Evolutionary conservation across 2,797 vertebrate genomes (phyloP).

Genomic region (Iguana delicatissima): DNA sequence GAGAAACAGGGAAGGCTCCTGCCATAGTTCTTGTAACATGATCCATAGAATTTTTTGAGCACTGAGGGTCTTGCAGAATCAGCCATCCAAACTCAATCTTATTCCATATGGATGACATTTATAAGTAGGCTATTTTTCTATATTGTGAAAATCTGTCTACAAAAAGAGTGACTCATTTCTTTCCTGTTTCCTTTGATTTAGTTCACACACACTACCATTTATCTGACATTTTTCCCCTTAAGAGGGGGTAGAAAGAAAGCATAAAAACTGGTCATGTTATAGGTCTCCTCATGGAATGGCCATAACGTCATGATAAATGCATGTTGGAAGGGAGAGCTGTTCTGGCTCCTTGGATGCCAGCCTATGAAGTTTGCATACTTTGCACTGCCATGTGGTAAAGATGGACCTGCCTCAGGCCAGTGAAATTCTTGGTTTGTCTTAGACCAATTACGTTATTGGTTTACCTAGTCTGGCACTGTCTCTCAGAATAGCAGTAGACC

Average conservation of each 20-base stretch:
- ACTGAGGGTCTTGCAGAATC: background rate
- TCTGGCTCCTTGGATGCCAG: background rate
- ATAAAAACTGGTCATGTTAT: background rate
- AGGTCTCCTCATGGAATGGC: background rate
- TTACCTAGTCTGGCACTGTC: background rate
- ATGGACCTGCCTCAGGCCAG: background rate
- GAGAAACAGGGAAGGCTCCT: no score
- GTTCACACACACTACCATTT: background rate
- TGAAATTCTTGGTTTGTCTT: no score
- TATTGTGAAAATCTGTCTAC: background rate
- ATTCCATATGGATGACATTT: background rate
- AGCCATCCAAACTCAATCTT: background rate
- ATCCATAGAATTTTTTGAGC: background rate
- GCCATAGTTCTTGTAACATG: no score
- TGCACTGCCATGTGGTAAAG: background rate
- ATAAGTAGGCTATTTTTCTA: background rate
- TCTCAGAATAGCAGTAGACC: no score
- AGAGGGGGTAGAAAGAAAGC: background rate
- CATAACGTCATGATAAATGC: background rate
- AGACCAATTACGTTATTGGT: background rate
- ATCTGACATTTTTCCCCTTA: background rate
- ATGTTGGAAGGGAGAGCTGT: background rate
- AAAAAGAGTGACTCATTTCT: background rate
- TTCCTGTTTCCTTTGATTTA: background rate
- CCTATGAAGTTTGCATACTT: background rate